Conservation (phyloP, 1,140 invertebrate genomes). For the Drosophila dunni region DNA sequence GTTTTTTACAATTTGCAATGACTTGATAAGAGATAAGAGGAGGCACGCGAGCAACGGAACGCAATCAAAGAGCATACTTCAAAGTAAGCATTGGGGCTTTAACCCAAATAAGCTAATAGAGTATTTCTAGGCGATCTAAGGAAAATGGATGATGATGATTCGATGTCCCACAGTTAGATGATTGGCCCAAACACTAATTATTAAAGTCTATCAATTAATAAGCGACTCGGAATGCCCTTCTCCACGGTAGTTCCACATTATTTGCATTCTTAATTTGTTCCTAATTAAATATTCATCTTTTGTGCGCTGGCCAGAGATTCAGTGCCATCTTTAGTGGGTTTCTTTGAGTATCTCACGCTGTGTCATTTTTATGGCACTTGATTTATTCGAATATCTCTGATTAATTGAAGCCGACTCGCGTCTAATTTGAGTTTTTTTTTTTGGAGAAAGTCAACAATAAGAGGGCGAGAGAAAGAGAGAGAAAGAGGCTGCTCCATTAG, state of each 20-base stretch:
- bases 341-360: constrained; percentile 70
- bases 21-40: constrained; percentile 14
- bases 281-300: constrained; percentile 82
- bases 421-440: constrained; percentile 35
- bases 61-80: constrained; percentile 45
- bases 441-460: constrained; percentile 62
- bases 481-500: constrained; percentile 52
- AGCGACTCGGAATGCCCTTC: constrained; percentile 55
- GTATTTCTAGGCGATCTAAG: neutral
- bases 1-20: constrained; percentile 2
- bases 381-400: constrained; percentile 78
- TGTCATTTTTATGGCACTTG: constrained; percentile 80
- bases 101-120: constrained; percentile 72
- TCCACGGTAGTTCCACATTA: constrained; percentile 76
- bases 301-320: constrained; percentile 32
- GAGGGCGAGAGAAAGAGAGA: constrained; percentile 7
- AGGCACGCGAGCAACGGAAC: constrained; percentile 49
- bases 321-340: neutral
- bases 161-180: constrained; percentile 34
- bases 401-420: constrained; percentile 77
- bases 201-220: constrained; percentile 77
- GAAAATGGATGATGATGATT: neutral
- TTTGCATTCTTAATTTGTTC: constrained; percentile 83
- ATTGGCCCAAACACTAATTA: constrained; percentile 70
- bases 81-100: neutral